Evolutionary conservation across 2,113 vertebrate species (phyloP).

Genomic region (Maylandia zebra): DNA sequence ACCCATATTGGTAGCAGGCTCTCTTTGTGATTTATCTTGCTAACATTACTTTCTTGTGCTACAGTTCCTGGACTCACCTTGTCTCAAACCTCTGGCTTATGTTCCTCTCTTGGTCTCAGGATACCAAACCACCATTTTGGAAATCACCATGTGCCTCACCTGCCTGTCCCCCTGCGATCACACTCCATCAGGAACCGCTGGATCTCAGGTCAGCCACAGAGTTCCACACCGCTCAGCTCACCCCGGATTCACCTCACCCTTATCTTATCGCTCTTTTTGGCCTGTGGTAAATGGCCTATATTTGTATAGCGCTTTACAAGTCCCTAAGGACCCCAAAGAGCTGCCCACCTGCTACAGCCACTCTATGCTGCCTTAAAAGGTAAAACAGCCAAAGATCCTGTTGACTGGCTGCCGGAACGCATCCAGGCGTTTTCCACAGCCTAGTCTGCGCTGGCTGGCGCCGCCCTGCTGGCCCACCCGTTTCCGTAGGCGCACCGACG

Average conservation of each 20-base stretch:
- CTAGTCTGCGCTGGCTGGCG: no score
- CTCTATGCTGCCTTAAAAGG: no score
- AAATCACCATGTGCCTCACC: background rate
- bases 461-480: no score
- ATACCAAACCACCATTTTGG: background rate
- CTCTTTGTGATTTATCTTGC: background rate
- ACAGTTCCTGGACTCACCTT: background rate
- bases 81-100: background rate
- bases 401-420: background rate
- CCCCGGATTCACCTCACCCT: background rate
- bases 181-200: background rate
- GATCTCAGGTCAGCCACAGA: background rate
- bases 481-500: fast-evolving
- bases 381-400: background rate
- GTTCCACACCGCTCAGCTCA: background rate
- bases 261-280: background rate
- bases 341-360: no score
- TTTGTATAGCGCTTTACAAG: background rate
- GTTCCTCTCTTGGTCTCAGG: background rate
- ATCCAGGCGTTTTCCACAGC: no score
- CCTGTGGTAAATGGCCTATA: background rate
- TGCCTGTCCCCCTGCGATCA: background rate
- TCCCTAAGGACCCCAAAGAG: background rate
- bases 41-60: background rate
- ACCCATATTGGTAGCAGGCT: background rate